Conservation (phyloP, 1,140 invertebrate species). For the Augochlora pura region DNA sequence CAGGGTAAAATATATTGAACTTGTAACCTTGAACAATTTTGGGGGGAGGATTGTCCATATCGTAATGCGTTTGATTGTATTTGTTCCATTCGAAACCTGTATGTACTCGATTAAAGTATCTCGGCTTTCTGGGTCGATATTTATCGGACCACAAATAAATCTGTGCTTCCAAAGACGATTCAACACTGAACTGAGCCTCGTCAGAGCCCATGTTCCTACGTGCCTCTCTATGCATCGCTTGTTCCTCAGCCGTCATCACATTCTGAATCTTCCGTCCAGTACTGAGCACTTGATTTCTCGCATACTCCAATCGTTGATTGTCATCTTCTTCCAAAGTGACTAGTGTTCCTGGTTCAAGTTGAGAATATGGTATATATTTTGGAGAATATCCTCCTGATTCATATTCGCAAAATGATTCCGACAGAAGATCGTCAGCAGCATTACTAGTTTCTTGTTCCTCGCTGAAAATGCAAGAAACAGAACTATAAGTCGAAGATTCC, state of each 20-base stretch:
- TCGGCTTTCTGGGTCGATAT: slow-evolving; percentile 97
- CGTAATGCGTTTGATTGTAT: slow-evolving; percentile 99
- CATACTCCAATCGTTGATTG: slow-evolving; percentile 86
- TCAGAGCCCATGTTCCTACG: slow-evolving; percentile 93
- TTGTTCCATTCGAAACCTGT: slow-evolving; percentile 99
- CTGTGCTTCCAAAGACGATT: slow-evolving; percentile 91
- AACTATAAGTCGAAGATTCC: background rate
- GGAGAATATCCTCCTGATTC: slow-evolving; percentile 92
- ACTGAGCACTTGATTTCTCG: slow-evolving; percentile 83
- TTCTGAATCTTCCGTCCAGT: slow-evolving; percentile 82
- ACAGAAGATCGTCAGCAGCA: slow-evolving; percentile 80
- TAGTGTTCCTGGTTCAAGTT: slow-evolving; percentile 91
- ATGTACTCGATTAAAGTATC: slow-evolving; percentile 98
- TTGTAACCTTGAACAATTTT: slow-evolving; percentile 99
- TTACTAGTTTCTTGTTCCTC: slow-evolving; percentile 73
- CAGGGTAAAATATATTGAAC: slow-evolving; percentile 99
- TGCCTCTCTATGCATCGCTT: slow-evolving; percentile 88
- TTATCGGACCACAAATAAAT: slow-evolving; percentile 99
- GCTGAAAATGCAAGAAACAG: slow-evolving; percentile 58
- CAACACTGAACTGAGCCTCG: slow-evolving; percentile 96
- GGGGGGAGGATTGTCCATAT: slow-evolving; percentile 99
- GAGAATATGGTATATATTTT: slow-evolving; percentile 83
- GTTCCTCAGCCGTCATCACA: slow-evolving; percentile 82
- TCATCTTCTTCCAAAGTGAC: slow-evolving; percentile 91
- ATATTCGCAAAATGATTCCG: slow-evolving; percentile 87